Evolutionary conservation across 2,797 vertebrate genomes (phyloP).

Genomic region (Leptoclinus maculatus): DNA sequence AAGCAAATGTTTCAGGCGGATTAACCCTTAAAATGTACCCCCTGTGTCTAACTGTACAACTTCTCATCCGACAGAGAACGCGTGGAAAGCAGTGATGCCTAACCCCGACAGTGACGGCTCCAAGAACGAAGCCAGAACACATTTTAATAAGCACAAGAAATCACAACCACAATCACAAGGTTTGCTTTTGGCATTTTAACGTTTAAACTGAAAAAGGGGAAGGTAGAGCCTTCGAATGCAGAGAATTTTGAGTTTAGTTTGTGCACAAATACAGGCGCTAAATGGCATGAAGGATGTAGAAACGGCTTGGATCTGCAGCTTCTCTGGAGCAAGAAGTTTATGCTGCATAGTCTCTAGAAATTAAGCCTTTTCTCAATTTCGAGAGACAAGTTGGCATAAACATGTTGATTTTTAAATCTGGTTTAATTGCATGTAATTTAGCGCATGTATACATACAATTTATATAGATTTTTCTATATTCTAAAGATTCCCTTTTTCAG

Average conservation of each 20-base stretch:
- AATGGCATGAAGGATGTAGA: not conserved
- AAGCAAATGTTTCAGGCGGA: not conserved
- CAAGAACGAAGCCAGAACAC: slow-evolving; percentile 64
- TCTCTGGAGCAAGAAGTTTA: not conserved
- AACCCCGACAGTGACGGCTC: slow-evolving; percentile 39
- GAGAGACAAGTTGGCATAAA: not conserved
- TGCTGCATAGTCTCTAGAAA: not conserved
- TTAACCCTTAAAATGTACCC: not conserved
- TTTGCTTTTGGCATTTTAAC: slow-evolving; percentile 22
- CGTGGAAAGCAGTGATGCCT: slow-evolving; percentile 50
- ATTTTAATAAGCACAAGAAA: slow-evolving; percentile 69
- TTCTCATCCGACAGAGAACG: slow-evolving; percentile 59
- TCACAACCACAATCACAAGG: slow-evolving; percentile 78
- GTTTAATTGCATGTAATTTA: not conserved
- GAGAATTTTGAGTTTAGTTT: not conserved
- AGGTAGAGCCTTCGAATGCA: too few species aligned
- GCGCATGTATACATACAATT: not conserved
- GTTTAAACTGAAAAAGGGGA: not conserved
- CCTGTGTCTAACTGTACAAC: not conserved
- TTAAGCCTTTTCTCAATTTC: too few species aligned
- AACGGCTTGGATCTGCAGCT: not conserved
- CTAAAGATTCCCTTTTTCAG: too few species aligned
- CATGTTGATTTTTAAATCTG: not conserved
- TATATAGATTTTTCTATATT: too few species aligned
- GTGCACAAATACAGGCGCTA: not conserved